Conservation (phyloP, 2,797 vertebrate genomes). For the Enteromius radiatus region DNA sequence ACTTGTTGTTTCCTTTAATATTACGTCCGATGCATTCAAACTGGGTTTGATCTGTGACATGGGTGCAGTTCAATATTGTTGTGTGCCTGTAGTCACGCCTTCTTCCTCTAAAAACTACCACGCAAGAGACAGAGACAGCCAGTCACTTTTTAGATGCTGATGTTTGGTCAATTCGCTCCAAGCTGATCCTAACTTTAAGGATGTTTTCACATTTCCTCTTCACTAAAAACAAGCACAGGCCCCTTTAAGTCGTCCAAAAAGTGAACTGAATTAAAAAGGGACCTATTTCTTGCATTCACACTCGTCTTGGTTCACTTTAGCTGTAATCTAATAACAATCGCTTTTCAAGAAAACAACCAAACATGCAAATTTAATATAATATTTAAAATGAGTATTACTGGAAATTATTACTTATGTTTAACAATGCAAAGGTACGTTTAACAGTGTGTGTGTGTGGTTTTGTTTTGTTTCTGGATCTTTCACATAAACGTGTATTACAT, state of each 20-base stretch:
- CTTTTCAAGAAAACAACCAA: too few species aligned
- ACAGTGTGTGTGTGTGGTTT: neutral
- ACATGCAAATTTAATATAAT: neutral
- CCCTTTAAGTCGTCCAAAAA: neutral
- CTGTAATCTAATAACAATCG: neutral
- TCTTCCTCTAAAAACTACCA: conserved; percentile 50
- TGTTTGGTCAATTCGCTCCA: neutral
- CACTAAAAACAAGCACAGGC: neutral
- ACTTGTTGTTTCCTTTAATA: conserved; percentile 70
- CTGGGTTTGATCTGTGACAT: conserved; percentile 18
- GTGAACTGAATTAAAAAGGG: neutral
- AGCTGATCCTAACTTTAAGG: neutral
- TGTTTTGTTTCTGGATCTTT: neutral
- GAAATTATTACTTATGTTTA: neutral
- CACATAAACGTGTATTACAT: neutral
- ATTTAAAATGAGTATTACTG: neutral
- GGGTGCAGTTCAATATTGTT: conserved; percentile 53
- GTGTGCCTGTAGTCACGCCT: conserved; percentile 55
- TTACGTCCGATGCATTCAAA: conserved; percentile 50
- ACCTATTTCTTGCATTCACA: neutral
- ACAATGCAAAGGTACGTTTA: too few species aligned
- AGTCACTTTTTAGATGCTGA: conserved; percentile 19
- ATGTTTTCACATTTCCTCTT: conserved; percentile 6
- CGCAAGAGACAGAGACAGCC: conserved; percentile 26
- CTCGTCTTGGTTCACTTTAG: neutral